Evolutionary conservation across 2,113 vertebrate genomes (phyloP), one percentile per base, ranked within the genome.

Genomic region (Barbus barbus): DNA sequence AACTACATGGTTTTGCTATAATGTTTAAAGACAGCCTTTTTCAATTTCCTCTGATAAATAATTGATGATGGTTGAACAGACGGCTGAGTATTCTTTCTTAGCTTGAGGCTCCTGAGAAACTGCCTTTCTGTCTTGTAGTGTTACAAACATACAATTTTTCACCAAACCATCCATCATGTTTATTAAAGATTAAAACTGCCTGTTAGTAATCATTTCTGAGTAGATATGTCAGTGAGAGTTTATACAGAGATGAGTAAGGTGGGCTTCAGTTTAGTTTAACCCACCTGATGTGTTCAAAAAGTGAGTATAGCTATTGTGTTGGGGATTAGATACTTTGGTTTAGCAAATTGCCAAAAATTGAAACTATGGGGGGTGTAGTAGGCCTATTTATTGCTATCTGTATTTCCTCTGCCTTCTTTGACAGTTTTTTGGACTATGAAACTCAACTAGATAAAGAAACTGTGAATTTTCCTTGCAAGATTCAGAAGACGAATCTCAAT

Each of bases 11-110:
- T n/a, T n/a, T 41, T 41, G 24, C 26, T 53, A 8, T 33, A 33
- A 20, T 51, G 53, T 16, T 53, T 24, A 75, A 26, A 76, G 73
- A 76, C 8, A 16, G 46, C 18, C 72, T 18, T 76, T 76, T 76
- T 76, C 24, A 76, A 53, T 76, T 53, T 76, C n/a, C 46, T 26
- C 73, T 33, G 73, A 31, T 76, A 31, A 33, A 53, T 76, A 76
- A 51, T 76, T 22, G 18, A 53, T 53, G 16, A 76, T 7, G 16
- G 8, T 20, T 5, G 16, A 53, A 18, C 46, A 76, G 24, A 9
- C 1, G 26, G 24, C 9, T 31, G 14, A 53, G 11, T 24, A 24
- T 51, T 33, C 9, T 28, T 16, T 51, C 26, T 53, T 76, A 53
- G 38, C 36, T 72, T 76, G 46, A 76, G 46, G 16, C 26, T 75